Base-by-base conservation (phyloP, 1,140 invertebrate species). In the Camponotus pennsylvanicus region DNA sequence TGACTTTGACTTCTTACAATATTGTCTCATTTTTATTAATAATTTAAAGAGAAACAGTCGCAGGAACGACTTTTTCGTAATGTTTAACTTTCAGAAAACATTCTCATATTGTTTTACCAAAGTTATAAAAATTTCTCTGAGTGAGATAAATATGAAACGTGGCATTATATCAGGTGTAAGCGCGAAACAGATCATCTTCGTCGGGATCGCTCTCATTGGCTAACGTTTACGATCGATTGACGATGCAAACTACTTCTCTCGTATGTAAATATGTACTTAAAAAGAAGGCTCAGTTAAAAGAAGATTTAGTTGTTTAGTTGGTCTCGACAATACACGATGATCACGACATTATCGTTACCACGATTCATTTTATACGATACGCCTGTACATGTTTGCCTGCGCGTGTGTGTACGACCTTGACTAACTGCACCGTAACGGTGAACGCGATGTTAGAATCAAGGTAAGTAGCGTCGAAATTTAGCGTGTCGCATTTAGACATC, bases 261-360 rank as follows among this genome's bases (percentile, higher is more conserved):
- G 77, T 75, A 79, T 93, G 92, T 93, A 93, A 91, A 93, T 93
- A 93, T 92, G 92, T 93, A 93, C 91, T 86, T 89, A 92, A 88
- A 91, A 52, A 52, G 11, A 18, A 87, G 66, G 88, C 55, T 83
- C 27, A 27, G 27, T 27, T 27, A 27, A 27, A 27, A 27, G 27
- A 27, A 27, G 27, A 85, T 92, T 93, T 92, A 93, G 86, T 92
- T 92, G 80, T 92, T 93, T 92, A 90, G 90, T 92, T 93, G 75
- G 55, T 91, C 89, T 93, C 73, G 92, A 93, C 91, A 93, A 93
- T 93, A 93, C 87, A 57, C 70, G 84, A 86, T 75, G 71, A 85
- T 83, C 76, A 86, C 78, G 73, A 88, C 85, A 59, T 83, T 67
- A 85, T 85, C 76, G 78, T 78, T 79, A 73, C 85, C 71, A 76